phyloP scores from a whole-genome alignment of 2,888 invertebrate genomes.

The Volucella zonaria region DNA sequence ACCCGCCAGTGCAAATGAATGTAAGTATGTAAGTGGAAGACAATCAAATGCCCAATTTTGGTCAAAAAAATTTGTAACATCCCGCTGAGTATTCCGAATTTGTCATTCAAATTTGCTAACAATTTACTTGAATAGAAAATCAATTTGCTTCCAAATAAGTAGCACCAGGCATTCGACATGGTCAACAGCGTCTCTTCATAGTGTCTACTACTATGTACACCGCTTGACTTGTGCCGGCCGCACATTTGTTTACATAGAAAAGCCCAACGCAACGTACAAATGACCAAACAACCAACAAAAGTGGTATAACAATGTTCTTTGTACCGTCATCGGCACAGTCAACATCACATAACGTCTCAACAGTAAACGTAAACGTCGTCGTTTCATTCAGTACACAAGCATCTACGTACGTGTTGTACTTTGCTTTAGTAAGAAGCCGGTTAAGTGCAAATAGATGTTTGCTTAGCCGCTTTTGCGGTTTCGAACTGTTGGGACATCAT shows the following conservation, averaged over 20 bases:
- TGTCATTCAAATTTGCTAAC: conserved; percentile 59
- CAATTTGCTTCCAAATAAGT: conserved; percentile 56
- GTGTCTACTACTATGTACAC: background rate
- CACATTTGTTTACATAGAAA: conserved; percentile 34
- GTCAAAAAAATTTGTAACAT: conserved; percentile 47
- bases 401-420: background rate
- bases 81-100: conserved; percentile 35
- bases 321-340: background rate
- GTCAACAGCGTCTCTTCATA: conserved; percentile 44
- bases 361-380: conserved; percentile 6
- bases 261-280: conserved; percentile 16
- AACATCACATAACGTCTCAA: background rate
- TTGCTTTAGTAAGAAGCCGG: conserved; percentile 2
- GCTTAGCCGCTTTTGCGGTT: conserved; percentile 32
- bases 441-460: conserved; percentile 38
- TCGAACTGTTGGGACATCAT: background rate
- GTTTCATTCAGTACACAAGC: background rate
- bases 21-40: background rate
- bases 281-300: conserved; percentile 7
- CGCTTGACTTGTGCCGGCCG: conserved; percentile 39
- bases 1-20: no score
- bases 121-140: conserved; percentile 20
- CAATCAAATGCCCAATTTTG: conserved; percentile 54
- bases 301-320: conserved; percentile 26
- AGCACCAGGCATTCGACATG: conserved; percentile 50